phyloP scores from a whole-genome alignment of 2,797 vertebrate species.

The Esox masquinongy region DNA sequence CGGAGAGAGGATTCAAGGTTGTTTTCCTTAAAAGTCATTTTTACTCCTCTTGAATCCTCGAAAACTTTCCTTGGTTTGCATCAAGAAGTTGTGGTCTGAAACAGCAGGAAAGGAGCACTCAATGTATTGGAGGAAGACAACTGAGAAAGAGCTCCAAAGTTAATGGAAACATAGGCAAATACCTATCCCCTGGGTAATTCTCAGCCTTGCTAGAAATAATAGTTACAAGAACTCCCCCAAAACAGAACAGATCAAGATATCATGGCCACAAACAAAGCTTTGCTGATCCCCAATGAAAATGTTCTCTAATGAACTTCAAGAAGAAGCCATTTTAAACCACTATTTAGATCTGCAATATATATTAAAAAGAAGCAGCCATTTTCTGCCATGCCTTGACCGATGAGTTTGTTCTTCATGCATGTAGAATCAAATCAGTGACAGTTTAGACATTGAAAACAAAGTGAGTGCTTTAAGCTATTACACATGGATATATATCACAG shows the following conservation, averaged over 20 bases:
- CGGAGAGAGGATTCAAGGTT: neutral
- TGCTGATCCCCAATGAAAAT: constrained; percentile 28
- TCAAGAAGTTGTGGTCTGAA: neutral
- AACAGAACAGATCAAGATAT: neutral
- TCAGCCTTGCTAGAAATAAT: neutral
- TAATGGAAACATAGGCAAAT: neutral
- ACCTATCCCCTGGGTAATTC: neutral
- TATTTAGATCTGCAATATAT: neutral
- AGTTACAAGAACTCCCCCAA: constrained; percentile 1
- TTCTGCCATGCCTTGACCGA: constrained; percentile 50
- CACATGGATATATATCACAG: constrained; percentile 52
- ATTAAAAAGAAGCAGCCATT: constrained; percentile 19
- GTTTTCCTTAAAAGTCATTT: neutral
- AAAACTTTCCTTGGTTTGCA: neutral
- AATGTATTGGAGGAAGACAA: neutral
- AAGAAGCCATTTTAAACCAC: constrained; percentile 2
- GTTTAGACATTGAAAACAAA: constrained; percentile 57
- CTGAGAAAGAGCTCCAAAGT: neutral
- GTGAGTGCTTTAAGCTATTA: constrained; percentile 54
- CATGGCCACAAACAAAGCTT: constrained; percentile 34
- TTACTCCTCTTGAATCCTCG: neutral
- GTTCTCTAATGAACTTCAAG: constrained; percentile 53
- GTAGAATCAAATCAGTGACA: constrained; percentile 63
- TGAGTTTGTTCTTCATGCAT: constrained; percentile 50
- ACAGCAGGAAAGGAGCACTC: neutral